phyloP scores from a whole-genome alignment of 2,888 invertebrate species.

The Dione juno region DNA sequence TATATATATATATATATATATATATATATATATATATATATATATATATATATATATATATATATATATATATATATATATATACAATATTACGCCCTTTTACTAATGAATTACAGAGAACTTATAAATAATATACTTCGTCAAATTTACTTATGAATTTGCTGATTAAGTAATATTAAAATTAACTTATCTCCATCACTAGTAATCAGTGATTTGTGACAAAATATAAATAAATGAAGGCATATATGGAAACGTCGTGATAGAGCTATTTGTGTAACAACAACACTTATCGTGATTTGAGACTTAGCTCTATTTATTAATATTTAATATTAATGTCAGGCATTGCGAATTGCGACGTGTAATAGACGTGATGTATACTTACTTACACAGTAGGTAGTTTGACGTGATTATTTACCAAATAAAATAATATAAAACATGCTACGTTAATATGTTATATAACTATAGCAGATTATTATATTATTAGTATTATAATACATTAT shows the following conservation, averaged over 20 bases:
- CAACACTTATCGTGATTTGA: slow-evolving; percentile 45
- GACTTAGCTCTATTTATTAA: slow-evolving; percentile 43
- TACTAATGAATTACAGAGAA: not conserved
- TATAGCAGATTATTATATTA: too few relatives aligned
- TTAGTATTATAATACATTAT: too few relatives aligned
- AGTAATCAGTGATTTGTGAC: not conserved
- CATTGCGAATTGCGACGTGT: slow-evolving; percentile 40
- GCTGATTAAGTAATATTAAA: not conserved
- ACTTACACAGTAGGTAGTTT: not conserved
- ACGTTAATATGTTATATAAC: not conserved
- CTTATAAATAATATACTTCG: not conserved
- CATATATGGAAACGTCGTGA: slow-evolving; percentile 28
- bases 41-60: too few relatives aligned
- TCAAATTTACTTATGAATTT: not conserved
- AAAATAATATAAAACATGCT: not conserved
- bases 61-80: too few relatives aligned
- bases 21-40: too few relatives aligned
- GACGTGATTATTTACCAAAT: not conserved
- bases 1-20: too few relatives aligned
- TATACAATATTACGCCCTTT: too few relatives aligned
- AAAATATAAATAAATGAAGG: slow-evolving; percentile 15
- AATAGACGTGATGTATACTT: not conserved
- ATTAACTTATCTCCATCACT: not conserved
- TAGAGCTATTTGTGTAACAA: slow-evolving; percentile 41
- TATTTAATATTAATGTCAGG: slow-evolving; percentile 42